A percentile compares a stretch with the other conserved stretches of the same genome.
These are phyloP conservation scores for Pollenia labialis DNA, from an alignment of 2,888 invertebrate species.

Conservation along the genomic window DNA sequence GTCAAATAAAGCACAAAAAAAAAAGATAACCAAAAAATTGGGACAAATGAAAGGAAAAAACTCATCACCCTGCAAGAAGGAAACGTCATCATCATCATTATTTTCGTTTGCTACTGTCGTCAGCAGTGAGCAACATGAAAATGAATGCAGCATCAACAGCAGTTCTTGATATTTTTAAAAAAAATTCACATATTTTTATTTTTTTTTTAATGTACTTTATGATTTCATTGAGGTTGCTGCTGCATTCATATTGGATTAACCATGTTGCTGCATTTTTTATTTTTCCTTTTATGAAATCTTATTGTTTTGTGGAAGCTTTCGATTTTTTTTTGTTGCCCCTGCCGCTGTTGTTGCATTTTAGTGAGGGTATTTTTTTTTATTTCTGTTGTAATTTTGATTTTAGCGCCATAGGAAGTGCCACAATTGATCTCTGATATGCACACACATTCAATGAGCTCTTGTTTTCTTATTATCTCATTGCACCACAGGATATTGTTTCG, in stretches of 20 bases:
- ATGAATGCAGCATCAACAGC: slow-evolving; percentile 41
- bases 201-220: slow-evolving; percentile 3
- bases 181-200: slow-evolving; percentile 27
- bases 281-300: slow-evolving; percentile 76
- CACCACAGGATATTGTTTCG: slow-evolving; percentile 9
- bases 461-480: slow-evolving; percentile 10
- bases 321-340: slow-evolving; percentile 32
- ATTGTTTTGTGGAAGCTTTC: slow-evolving; percentile 63
- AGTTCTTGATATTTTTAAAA: slow-evolving; percentile 4
- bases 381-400: slow-evolving; percentile 54
- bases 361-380: slow-evolving; percentile 25
- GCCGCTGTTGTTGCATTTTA: slow-evolving; percentile 18
- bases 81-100: slow-evolving; percentile 72
- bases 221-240: slow-evolving; percentile 42
- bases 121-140: slow-evolving; percentile 37
- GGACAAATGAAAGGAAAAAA: slow-evolving; percentile 57
- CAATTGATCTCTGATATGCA: slow-evolving; percentile 73
- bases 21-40: slow-evolving; percentile 61
- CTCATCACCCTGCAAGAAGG: slow-evolving; percentile 60
- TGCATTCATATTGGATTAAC: slow-evolving; percentile 40
- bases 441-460: slow-evolving; percentile 55
- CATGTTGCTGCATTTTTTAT: slow-evolving; percentile 18
- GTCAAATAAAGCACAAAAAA: slow-evolving; percentile 13
- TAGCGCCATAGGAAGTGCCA: slow-evolving; percentile 74
- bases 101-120: slow-evolving; percentile 56